Conservation (phyloP, 2,888 invertebrate species). For the Xanthia togata region DNA sequence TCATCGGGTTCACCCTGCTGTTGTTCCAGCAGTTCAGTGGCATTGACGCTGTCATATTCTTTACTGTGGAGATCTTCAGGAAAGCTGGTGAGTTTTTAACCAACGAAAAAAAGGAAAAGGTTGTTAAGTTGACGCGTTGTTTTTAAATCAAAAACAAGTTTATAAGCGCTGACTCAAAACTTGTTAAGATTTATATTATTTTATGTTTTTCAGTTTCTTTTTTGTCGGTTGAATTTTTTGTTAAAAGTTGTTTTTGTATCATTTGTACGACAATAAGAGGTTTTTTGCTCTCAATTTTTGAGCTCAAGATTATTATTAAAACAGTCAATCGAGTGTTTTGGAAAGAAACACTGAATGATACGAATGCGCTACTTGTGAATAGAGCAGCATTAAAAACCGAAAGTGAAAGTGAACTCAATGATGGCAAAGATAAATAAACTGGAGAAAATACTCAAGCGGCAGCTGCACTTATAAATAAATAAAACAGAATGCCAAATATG, state of each 20-base stretch:
- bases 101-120: too few species aligned
- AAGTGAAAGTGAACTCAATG: neutral
- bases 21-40: conserved; percentile 91
- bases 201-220: neutral
- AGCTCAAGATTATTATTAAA: neutral
- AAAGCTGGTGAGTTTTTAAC: conserved; percentile 81
- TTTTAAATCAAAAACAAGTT: neutral
- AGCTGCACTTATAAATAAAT: neutral
- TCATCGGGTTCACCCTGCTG: conserved; percentile 86
- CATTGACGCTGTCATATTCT: conserved; percentile 91
- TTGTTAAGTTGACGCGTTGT: neutral
- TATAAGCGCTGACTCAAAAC: neutral
- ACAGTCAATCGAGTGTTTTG: neutral
- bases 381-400: neutral
- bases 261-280: neutral
- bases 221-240: neutral
- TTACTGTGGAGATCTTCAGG: conserved; percentile 90
- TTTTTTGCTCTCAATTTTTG: neutral
- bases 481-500: too few species aligned
- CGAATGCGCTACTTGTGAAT: neutral
- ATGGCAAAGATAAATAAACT: neutral
- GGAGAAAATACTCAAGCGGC: neutral
- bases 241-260: neutral
- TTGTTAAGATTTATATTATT: neutral
- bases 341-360: neutral